These are phyloP conservation scores for Drepana arcuata DNA, from an alignment of 1,140 invertebrate genomes.

Conservation along the genomic window DNA sequence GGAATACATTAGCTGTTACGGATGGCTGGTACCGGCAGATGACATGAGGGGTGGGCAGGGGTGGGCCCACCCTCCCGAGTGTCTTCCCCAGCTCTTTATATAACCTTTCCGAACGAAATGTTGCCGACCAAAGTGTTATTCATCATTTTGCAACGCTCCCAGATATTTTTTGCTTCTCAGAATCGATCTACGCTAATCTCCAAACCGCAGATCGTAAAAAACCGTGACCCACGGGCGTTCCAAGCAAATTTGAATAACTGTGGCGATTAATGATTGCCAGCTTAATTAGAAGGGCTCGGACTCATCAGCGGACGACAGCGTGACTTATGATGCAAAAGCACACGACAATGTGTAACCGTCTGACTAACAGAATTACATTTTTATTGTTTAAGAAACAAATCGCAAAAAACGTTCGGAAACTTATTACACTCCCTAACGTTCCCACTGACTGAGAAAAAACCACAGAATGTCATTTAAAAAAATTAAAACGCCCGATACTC, in stretches of 20 bases:
- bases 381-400: conserved; percentile 32
- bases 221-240: conserved; percentile 33
- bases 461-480: conserved; percentile 70
- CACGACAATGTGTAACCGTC: conserved; percentile 26
- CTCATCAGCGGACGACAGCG: conserved; percentile 42
- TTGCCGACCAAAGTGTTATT: too few species aligned
- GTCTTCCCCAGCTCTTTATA: too few species aligned
- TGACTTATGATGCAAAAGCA: conserved; percentile 33
- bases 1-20: too few species aligned
- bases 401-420: conserved; percentile 58
- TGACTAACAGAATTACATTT: not conserved
- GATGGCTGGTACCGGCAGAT: too few species aligned
- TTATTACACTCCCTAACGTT: conserved; percentile 54
- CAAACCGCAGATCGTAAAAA: conserved; percentile 52
- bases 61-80: too few species aligned
- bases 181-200: conserved; percentile 52
- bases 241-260: conserved; percentile 49
- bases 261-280: conserved; percentile 48
- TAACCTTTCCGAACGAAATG: too few species aligned
- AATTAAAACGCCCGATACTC: conserved; percentile 62
- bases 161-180: conserved; percentile 51
- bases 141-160: too few species aligned
- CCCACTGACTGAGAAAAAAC: conserved; percentile 62
- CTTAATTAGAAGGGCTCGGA: conserved; percentile 51
- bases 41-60: too few species aligned